Percentiles rank a stretch among this genome's conserved stretches.
phyloP scores from a whole-genome alignment of 1,140 invertebrate genomes.

The Brachionus rotundiformis region DNA sequence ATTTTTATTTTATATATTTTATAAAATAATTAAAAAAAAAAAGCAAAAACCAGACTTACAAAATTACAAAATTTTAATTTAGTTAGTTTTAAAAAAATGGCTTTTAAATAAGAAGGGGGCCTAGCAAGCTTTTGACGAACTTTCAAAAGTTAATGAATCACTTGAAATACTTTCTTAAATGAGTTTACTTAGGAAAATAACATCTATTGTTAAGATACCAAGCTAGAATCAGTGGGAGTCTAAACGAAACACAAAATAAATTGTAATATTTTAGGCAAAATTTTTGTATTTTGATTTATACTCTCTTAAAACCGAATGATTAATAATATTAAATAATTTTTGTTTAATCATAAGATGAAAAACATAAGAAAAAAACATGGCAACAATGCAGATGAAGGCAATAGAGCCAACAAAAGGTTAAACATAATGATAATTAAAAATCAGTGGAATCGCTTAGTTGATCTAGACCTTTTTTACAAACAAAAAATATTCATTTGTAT shows the following conservation, averaged over 20 bases:
- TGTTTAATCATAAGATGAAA: not conserved
- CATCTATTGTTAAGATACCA: slow-evolving; percentile 36
- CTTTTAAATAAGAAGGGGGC: not conserved
- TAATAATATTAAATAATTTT: slow-evolving; percentile 37
- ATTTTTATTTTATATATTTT: no score
- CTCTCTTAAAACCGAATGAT: slow-evolving; percentile 24
- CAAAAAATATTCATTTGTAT: not conserved
- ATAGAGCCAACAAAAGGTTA: slow-evolving; percentile 28
- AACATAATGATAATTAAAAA: slow-evolving; percentile 31
- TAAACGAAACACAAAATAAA: slow-evolving; percentile 11
- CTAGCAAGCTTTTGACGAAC: not conserved
- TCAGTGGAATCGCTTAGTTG: slow-evolving; percentile 3
- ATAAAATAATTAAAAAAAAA: no score
- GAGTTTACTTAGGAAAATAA: slow-evolving; percentile 27
- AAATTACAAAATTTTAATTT: slow-evolving; percentile 28
- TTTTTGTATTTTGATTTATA: slow-evolving; percentile 32
- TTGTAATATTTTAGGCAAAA: slow-evolving; percentile 28
- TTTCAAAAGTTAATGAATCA: slow-evolving; percentile 41
- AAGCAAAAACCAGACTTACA: not conserved
- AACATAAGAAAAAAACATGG: not conserved
- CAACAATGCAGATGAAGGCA: slow-evolving; percentile 8
- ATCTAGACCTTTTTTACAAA: not conserved
- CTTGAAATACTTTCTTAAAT: slow-evolving; percentile 47
- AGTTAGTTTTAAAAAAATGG: slow-evolving; percentile 22
- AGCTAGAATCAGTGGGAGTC: slow-evolving; percentile 30